phyloP scores from a whole-genome alignment of 2,888 invertebrate species.

The Leptopilina syphax region DNA sequence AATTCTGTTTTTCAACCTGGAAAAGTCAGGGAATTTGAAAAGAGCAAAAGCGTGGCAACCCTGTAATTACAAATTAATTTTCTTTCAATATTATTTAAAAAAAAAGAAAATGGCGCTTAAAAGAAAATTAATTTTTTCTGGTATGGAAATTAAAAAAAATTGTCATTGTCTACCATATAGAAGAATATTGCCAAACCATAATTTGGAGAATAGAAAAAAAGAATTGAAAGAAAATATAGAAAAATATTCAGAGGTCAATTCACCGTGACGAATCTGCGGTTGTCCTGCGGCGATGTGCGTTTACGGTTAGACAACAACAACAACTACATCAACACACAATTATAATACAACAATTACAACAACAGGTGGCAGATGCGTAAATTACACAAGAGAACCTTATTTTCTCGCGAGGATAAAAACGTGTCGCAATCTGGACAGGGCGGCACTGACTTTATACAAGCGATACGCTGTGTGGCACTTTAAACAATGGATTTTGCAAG shows the following conservation, averaged over 20 bases:
- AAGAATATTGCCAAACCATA: too few species aligned
- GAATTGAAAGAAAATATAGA: conserved; percentile 1
- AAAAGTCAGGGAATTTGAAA: too few species aligned
- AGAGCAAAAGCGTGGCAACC: too few species aligned
- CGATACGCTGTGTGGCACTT: conserved; percentile 53
- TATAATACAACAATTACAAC: conserved; percentile 46
- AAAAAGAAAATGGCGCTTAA: too few species aligned
- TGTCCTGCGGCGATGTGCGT: neutral
- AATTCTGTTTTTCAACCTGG: too few species aligned
- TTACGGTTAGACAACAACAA: neutral
- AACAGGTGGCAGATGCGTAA: conserved; percentile 56
- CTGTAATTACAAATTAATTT: too few species aligned
- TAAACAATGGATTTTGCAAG: conserved; percentile 68
- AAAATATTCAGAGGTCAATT: conserved; percentile 15
- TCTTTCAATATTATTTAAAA: too few species aligned
- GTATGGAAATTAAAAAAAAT: neutral
- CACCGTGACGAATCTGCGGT: conserved; percentile 5
- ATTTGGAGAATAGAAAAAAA: neutral
- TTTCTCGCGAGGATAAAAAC: conserved; percentile 44
- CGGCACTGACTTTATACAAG: conserved; percentile 48
- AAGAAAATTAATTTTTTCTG: neutral
- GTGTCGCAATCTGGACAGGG: conserved; percentile 51
- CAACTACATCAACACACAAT: neutral
- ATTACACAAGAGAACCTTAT: conserved; percentile 51
- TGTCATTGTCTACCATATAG: too few species aligned